Evolutionary conservation across 1,140 invertebrate genomes (phyloP).

Genomic region (Heliothis subflexa): DNA sequence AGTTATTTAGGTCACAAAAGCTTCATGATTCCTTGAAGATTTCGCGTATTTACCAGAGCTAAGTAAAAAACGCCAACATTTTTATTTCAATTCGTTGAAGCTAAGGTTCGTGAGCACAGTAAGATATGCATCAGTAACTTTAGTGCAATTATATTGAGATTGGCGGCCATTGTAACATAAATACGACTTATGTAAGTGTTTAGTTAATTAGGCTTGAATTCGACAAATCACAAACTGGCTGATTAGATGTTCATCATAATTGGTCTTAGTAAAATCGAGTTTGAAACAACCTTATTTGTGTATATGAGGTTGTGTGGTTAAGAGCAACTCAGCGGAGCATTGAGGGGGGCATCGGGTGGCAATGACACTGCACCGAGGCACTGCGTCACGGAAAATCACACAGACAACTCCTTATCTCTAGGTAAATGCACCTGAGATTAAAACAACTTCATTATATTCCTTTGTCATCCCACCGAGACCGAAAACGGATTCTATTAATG

Average conservation of each 20-base stretch:
- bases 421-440: slow-evolving; percentile 2
- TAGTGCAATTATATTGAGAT: slow-evolving; percentile 12
- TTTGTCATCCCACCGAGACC: slow-evolving; percentile 11
- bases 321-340: background rate
- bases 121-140: slow-evolving; percentile 25
- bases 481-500: background rate
- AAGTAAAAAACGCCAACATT: no score
- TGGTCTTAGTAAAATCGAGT: background rate
- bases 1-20: background rate
- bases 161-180: background rate
- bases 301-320: background rate
- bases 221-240: background rate
- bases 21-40: background rate
- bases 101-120: no score
- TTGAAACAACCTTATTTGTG: background rate
- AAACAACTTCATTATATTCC: slow-evolving; percentile 14
- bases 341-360: slow-evolving; percentile 11
- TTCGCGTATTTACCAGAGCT: background rate
- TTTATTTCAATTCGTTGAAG: no score
- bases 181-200: background rate
- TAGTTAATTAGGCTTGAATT: background rate
- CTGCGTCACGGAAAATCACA: slow-evolving; percentile 26
- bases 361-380: slow-evolving; percentile 16
- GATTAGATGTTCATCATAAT: no score
- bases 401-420: slow-evolving; percentile 1